A percentile compares a stretch with the other conserved stretches of the same genome.
These are phyloP conservation scores for Acrocera orbiculus DNA, from an alignment of 2,888 invertebrate species.

Conservation along the genomic window DNA sequence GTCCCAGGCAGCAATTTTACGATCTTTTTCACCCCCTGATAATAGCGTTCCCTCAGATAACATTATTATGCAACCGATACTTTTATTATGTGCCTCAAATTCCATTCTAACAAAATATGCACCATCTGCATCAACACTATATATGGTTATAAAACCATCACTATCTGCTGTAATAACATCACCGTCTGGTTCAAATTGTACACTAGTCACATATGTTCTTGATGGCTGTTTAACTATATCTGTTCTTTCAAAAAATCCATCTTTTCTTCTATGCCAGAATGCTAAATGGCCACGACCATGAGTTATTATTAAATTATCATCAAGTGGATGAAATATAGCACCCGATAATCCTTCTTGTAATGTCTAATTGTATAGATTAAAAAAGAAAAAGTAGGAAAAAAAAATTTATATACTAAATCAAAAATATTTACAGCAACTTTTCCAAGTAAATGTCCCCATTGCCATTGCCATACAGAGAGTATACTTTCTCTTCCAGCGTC, in stretches of 20 bases:
- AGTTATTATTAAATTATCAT: slow-evolving; percentile 79
- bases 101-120: slow-evolving; percentile 78
- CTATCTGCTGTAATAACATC: slow-evolving; percentile 86
- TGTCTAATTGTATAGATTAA: slow-evolving; percentile 39
- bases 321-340: slow-evolving; percentile 78
- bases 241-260: slow-evolving; percentile 77
- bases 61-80: slow-evolving; percentile 73
- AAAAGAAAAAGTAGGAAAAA: not conserved
- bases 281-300: slow-evolving; percentile 82
- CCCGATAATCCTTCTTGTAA: slow-evolving; percentile 76
- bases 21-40: slow-evolving; percentile 78
- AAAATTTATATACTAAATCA: not conserved
- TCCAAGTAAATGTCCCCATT: slow-evolving; percentile 80
- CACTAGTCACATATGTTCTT: slow-evolving; percentile 65
- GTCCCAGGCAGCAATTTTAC: slow-evolving; percentile 86
- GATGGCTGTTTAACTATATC: slow-evolving; percentile 82
- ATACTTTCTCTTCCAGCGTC: slow-evolving; percentile 81
- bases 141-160: slow-evolving; percentile 80
- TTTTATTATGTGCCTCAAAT: slow-evolving; percentile 76
- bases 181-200: slow-evolving; percentile 81
- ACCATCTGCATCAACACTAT: slow-evolving; percentile 75
- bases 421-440: slow-evolving; percentile 67
- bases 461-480: slow-evolving; percentile 90
- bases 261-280: slow-evolving; percentile 83
- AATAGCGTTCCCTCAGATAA: slow-evolving; percentile 77